Conservation (phyloP, 2,888 invertebrate genomes). For the Eucera pruinosa region DNA sequence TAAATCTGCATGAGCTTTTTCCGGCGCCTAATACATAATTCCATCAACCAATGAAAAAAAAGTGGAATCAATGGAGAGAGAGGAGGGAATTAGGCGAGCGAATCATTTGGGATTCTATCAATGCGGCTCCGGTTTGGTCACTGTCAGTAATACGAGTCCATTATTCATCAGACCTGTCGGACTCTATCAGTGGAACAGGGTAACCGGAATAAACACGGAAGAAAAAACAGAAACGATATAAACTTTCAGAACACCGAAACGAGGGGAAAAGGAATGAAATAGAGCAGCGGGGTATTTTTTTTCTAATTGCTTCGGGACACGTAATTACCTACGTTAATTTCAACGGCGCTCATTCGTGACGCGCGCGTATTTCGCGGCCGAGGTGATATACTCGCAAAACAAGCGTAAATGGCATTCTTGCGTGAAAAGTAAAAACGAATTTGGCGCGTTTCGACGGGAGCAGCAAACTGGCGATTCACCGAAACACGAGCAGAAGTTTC, state of each 20-base stretch:
- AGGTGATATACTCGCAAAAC: background rate
- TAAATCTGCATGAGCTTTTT: too few species aligned
- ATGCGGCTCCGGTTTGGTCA: background rate
- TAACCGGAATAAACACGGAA: background rate
- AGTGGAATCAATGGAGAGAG: background rate
- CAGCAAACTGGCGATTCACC: too few species aligned
- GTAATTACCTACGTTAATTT: slow-evolving; percentile 33
- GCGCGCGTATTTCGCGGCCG: background rate
- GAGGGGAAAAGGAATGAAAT: background rate
- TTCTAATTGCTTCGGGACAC: slow-evolving; percentile 26
- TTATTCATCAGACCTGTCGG: background rate
- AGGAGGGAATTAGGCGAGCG: background rate
- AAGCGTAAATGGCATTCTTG: slow-evolving; percentile 5
- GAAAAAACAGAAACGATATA: background rate
- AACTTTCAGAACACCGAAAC: background rate
- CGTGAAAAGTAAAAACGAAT: slow-evolving; percentile 22
- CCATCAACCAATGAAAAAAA: background rate
- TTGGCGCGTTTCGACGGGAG: background rate
- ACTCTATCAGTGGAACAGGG: background rate
- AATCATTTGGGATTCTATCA: slow-evolving; percentile 1
- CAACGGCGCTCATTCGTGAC: background rate
- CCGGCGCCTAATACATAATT: too few species aligned
- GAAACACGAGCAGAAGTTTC: too few species aligned
- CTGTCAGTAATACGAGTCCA: background rate
- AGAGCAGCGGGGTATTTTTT: background rate